These are phyloP conservation scores for Rhopalosiphum nymphaeae DNA, from an alignment of 2,888 invertebrate species.

Conservation along the genomic window DNA sequence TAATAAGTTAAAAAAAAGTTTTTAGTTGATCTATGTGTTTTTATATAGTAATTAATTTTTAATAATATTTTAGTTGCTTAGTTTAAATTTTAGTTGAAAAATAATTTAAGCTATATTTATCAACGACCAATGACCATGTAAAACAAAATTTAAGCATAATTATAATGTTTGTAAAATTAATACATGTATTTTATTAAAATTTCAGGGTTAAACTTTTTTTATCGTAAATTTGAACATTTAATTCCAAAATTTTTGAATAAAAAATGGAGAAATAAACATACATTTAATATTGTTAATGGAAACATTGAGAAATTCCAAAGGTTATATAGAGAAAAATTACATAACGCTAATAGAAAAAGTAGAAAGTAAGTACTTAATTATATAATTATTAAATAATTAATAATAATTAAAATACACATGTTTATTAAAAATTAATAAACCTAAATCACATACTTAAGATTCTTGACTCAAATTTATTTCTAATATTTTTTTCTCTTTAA, in stretches of 20 bases:
- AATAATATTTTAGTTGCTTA: background rate
- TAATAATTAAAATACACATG: background rate
- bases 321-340: constrained; percentile 78
- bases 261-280: constrained; percentile 76
- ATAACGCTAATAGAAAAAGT: constrained; percentile 74
- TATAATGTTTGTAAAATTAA: background rate
- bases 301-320: constrained; percentile 77
- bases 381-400: background rate
- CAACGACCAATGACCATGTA: background rate
- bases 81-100: background rate
- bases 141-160: background rate
- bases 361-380: constrained; percentile 72
- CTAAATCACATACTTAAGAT: background rate
- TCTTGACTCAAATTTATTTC: background rate
- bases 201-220: constrained; percentile 69
- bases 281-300: constrained; percentile 74
- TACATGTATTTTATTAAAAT: constrained; percentile 39
- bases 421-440: background rate
- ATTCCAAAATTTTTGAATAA: constrained; percentile 79
- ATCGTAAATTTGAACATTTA: constrained; percentile 75
- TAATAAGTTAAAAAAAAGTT: background rate
- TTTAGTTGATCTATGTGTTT: background rate
- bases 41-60: background rate
- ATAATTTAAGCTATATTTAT: background rate
- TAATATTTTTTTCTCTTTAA: background rate